phyloP scores from a whole-genome alignment of 2,113 vertebrate genomes.

The Euleptes europaea region DNA sequence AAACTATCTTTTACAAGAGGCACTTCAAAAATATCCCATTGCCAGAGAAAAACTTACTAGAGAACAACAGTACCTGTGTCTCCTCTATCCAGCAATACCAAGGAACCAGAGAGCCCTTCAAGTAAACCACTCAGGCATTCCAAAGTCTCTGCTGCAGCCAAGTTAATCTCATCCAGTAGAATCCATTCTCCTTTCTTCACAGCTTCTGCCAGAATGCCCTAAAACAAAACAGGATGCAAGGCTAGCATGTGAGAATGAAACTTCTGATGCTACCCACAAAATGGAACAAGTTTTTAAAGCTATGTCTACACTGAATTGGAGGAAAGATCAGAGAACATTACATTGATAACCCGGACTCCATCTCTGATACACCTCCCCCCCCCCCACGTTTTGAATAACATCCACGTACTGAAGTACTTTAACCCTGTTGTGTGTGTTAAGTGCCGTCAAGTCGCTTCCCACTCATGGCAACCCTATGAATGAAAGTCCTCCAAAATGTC shows the following conservation, averaged over 20 bases:
- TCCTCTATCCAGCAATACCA: slow-evolving; percentile 93
- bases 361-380: background rate
- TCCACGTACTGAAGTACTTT: background rate
- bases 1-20: background rate
- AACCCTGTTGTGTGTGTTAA: no score
- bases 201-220: slow-evolving; percentile 93
- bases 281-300: background rate
- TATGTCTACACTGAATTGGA: background rate
- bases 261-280: background rate
- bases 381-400: background rate
- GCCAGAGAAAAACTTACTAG: background rate
- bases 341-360: background rate
- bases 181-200: slow-evolving; percentile 97
- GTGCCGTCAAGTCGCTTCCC: no score
- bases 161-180: slow-evolving; percentile 96
- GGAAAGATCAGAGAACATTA: background rate
- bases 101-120: slow-evolving; percentile 87
- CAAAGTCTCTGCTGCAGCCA: slow-evolving; percentile 93
- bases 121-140: slow-evolving; percentile 95
- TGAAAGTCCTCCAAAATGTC: no score
- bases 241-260: background rate
- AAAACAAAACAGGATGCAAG: slow-evolving; percentile 35
- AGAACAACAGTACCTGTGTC: slow-evolving; percentile 84
- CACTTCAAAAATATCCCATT: rapidly evolving
- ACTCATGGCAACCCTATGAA: no score